These are phyloP conservation scores for Aleiodes alternator DNA, from an alignment of 2,888 invertebrate genomes.

Conservation along the genomic window DNA sequence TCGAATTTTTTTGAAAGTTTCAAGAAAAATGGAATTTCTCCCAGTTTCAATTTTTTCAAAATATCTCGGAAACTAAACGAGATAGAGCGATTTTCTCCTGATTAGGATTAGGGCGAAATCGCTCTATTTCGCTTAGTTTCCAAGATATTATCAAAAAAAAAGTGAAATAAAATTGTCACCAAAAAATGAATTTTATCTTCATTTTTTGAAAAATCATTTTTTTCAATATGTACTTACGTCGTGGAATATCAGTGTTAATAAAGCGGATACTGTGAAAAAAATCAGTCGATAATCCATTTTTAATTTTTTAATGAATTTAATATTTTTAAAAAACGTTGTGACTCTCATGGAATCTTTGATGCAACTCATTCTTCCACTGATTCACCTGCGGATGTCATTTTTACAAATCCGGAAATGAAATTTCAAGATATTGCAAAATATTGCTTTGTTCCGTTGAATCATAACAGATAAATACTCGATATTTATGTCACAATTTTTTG, in stretches of 20 bases:
- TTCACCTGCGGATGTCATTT: slow-evolving; percentile 18
- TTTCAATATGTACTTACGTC: neutral
- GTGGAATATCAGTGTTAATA: neutral
- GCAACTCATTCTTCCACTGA: neutral
- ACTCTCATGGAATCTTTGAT: neutral
- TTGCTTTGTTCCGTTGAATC: neutral
- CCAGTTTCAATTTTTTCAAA: too few species aligned
- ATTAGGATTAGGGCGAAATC: too few species aligned
- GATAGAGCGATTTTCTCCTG: too few species aligned
- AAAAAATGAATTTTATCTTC: too few species aligned
- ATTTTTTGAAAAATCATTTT: too few species aligned
- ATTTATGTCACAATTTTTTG: slow-evolving; percentile 12
- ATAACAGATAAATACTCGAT: slow-evolving; percentile 20
- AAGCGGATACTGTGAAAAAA: neutral
- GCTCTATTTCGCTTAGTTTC: too few species aligned
- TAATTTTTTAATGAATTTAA: neutral
- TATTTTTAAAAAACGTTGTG: neutral
- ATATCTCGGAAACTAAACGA: too few species aligned
- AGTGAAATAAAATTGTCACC: too few species aligned
- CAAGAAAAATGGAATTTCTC: too few species aligned
- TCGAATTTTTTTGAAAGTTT: neutral
- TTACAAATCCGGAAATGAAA: slow-evolving; percentile 14
- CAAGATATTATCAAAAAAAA: too few species aligned
- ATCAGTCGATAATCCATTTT: slow-evolving; percentile 14
- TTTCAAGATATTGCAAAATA: neutral